A percentile compares a stretch with the other conserved stretches of the same genome.
Evolutionary conservation across 2,797 vertebrate species (phyloP).

Genomic region (Helicolenus hilgendorfi): DNA sequence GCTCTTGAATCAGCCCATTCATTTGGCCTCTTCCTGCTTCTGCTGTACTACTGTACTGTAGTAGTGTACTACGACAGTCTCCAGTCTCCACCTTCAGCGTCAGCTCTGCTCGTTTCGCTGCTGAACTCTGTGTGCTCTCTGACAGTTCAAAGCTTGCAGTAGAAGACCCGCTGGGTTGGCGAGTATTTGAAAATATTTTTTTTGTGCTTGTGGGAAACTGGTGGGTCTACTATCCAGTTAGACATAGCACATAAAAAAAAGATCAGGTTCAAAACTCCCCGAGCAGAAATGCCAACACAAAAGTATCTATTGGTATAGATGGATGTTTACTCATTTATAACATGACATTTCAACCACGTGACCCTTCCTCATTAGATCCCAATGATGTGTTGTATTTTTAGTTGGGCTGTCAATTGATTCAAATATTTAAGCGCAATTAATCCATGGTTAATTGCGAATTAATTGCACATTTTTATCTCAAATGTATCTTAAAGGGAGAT

Average conservation of each 20-base stretch:
- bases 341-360: no score
- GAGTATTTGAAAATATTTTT: constrained; percentile 5
- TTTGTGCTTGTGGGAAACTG: not conserved
- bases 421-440: no score
- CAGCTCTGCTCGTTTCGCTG: not conserved
- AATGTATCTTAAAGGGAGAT: no score
- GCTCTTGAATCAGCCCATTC: constrained; percentile 68
- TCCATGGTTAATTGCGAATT: no score
- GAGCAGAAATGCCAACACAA: not conserved
- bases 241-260: not conserved
- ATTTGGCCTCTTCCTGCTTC: constrained; percentile 40
- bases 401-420: no score
- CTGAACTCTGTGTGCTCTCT: constrained; percentile 5
- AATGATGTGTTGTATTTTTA: not conserved
- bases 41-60: constrained; percentile 7
- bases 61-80: constrained; percentile 13
- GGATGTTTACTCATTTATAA: not conserved
- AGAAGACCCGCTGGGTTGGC: not conserved
- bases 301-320: not conserved
- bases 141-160: constrained; percentile 12
- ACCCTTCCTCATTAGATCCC: not conserved
- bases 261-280: not conserved
- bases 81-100: constrained; percentile 1
- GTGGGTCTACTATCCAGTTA: not conserved
- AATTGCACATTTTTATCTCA: no score